Percentiles rank a stretch among this genome's conserved stretches.
Conservation (phyloP, 2,113 vertebrate genomes). For the Anarrhichthys ocellatus region DNA sequence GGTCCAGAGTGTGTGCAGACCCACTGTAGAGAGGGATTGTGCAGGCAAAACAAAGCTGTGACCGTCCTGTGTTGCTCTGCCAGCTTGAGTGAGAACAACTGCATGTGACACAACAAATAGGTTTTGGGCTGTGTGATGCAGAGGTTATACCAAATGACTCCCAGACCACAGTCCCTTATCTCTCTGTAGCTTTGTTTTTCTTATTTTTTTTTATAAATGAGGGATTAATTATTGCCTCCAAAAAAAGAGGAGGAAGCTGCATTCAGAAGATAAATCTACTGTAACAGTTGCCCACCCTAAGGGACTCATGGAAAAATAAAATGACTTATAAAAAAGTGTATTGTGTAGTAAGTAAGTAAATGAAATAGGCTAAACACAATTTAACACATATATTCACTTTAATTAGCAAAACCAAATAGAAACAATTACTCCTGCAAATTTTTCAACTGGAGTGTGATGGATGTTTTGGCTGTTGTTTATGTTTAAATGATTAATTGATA, state of each 20-base stretch:
- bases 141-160: constrained; percentile 69
- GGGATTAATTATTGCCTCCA: constrained; percentile 76
- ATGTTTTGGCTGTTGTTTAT: constrained; percentile 43
- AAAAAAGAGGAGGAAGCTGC: constrained; percentile 70
- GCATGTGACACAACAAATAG: constrained; percentile 56
- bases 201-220: constrained; percentile 53
- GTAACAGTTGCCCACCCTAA: constrained; percentile 44
- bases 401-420: constrained; percentile 63
- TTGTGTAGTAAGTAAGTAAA: constrained; percentile 58
- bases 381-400: constrained; percentile 51
- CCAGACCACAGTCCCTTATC: constrained; percentile 69
- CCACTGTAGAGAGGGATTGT: constrained; percentile 22
- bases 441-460: constrained; percentile 40
- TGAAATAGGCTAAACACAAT: constrained; percentile 51
- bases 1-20: constrained; percentile 38
- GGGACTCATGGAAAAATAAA: constrained; percentile 23
- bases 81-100: constrained; percentile 51
- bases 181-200: constrained; percentile 50
- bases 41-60: constrained; percentile 49
- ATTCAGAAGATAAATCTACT: constrained; percentile 77
- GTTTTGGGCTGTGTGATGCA: constrained; percentile 56
- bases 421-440: constrained; percentile 53
- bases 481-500: constrained; percentile 63
- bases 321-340: not conserved
- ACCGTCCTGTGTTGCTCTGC: constrained; percentile 55